Base-by-base conservation (phyloP, 2,797 vertebrate genomes). In the Lagocephalus sceleratus region DNA sequence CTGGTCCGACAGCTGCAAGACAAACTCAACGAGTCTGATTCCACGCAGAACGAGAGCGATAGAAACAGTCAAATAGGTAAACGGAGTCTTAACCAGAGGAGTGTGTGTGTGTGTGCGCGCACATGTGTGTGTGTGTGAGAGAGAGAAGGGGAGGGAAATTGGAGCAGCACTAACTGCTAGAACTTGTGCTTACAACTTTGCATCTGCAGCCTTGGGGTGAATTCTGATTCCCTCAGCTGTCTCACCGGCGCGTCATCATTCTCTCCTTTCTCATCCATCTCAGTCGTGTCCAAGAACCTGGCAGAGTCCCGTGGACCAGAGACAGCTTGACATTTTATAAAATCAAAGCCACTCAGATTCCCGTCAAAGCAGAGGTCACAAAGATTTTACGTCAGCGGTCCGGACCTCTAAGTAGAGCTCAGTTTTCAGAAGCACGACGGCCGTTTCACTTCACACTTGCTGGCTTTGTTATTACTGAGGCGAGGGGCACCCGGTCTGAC, bases 51-150 rank as follows among this genome's bases (percentile, higher is more conserved):
- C 25, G 94, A 95, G 78, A 92, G 87, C 0, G 93, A 96, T 62
- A 88, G 93, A 44, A 93, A 93, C 85, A 96, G 81, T 84, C 96
- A 97, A 67, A 94, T 99, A 2, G 93, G 94, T 96, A 73, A 68
- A 82, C 7, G 26, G 26, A 9, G 26, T 29, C 10, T 29, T 6
- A 9, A 29, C 6, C 26, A 2, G 6, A 2, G 29, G 29, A 12
- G 3, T 2, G 12, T 3, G 21, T 61, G 52, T 52, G 47, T 46
- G 1, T 32, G n/a, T n/a, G n/a, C n/a, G n/a, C n/a, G n/a, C n/a
- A n/a, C n/a, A n/a, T n/a, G n/a, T n/a, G 15, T 16, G 0, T 5
- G 32, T 14, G 26, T 6, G 6, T 6, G 23, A 3, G 26, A 10
- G 26, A 29, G 26, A 29, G 1, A 11, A 60, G 29, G 46, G 42